These are phyloP conservation scores for Drosophila lini DNA, from an alignment of 1,140 invertebrate genomes.

Conservation along the genomic window DNA sequence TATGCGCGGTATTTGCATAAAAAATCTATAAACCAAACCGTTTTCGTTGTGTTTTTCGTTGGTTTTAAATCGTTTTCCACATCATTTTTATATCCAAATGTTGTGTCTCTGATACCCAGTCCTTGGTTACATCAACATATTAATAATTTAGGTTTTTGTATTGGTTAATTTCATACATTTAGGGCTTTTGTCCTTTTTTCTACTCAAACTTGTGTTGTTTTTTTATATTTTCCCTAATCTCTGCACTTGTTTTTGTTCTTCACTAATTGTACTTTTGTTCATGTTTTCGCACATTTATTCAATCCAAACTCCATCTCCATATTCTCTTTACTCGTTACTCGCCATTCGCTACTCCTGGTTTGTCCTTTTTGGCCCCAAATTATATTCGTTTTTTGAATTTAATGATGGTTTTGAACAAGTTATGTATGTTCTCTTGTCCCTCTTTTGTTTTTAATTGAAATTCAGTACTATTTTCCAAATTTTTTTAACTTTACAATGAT, in stretches of 20 bases:
- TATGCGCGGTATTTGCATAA: constrained; percentile 82
- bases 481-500: too few species aligned
- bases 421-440: background rate
- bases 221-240: background rate
- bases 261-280: background rate
- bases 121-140: background rate
- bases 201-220: background rate
- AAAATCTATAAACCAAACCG: background rate
- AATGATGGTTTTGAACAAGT: background rate
- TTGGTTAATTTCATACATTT: background rate
- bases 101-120: background rate
- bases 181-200: background rate
- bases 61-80: background rate
- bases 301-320: too few species aligned
- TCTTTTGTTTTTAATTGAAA: background rate
- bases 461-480: background rate
- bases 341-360: too few species aligned
- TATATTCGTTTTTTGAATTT: background rate
- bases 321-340: background rate
- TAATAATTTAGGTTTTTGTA: background rate
- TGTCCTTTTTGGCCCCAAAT: background rate
- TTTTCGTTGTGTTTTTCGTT: constrained; percentile 19
- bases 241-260: constrained; percentile 12
- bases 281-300: background rate
- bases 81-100: background rate